Conservation (phyloP, 2,113 vertebrate species). For the Bufo bufo region DNA sequence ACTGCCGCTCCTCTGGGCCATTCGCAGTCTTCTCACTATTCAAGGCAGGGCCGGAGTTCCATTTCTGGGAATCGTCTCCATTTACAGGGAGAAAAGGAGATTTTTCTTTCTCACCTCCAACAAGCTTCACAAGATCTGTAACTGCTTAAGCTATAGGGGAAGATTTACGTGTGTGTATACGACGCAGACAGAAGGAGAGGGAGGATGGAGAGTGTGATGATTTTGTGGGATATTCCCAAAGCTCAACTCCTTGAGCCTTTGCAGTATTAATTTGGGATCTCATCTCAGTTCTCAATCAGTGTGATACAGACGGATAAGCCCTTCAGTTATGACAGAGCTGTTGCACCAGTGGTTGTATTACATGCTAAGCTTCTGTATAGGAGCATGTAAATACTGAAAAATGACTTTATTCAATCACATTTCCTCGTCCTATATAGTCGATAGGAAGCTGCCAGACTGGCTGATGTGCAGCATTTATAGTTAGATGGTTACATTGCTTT, state of each 20-base stretch:
- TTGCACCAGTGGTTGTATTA: neutral
- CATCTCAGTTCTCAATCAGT: constrained; percentile 10
- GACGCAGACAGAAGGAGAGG: neutral
- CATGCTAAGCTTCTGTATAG: neutral
- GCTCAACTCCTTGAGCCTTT: neutral
- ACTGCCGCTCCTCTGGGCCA: constrained; percentile 36
- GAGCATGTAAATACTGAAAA: neutral
- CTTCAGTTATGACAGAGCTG: neutral
- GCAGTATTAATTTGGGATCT: constrained; percentile 5
- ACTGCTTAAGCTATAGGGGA: constrained; percentile 26
- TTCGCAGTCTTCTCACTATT: constrained; percentile 42
- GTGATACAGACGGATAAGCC: neutral
- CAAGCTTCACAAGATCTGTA: constrained; percentile 27
- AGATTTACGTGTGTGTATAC: neutral
- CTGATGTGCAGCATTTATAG: neutral
- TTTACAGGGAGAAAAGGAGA: neutral
- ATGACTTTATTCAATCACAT: neutral
- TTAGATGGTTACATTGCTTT: neutral
- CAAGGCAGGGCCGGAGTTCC: neutral
- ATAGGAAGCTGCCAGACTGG: neutral
- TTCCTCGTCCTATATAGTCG: neutral
- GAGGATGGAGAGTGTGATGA: neutral
- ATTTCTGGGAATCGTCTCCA: constrained; percentile 10
- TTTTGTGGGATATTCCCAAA: neutral
- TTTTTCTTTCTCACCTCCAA: neutral